Conservation (phyloP, 2,797 vertebrate species). For the Allobates femoralis region DNA sequence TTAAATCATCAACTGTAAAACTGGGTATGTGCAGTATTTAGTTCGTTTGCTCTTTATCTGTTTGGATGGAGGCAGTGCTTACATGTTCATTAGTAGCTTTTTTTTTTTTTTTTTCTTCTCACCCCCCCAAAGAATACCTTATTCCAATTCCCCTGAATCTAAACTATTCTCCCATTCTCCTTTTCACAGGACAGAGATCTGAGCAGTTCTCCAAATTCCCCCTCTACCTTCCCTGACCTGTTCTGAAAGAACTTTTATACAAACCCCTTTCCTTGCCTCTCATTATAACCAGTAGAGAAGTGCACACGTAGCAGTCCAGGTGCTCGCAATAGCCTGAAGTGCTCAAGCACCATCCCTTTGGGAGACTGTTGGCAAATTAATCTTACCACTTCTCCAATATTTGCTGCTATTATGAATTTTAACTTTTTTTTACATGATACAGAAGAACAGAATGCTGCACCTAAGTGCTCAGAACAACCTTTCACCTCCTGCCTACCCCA, state of each 20-base stretch:
- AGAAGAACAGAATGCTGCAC: conserved; percentile 29
- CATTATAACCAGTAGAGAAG: conserved; percentile 61
- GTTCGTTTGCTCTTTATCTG: background rate
- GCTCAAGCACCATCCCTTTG: background rate
- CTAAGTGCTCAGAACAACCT: conserved; percentile 21
- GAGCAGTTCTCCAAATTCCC: conserved; percentile 76
- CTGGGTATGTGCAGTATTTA: conserved; percentile 6
- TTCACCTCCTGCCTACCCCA: conserved; percentile 41
- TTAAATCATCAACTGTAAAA: background rate
- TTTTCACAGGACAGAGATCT: conserved; percentile 78
- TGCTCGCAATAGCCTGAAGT: background rate
- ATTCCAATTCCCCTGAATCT: conserved; percentile 42
- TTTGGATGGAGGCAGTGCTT: conserved; percentile 9
- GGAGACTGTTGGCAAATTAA: background rate
- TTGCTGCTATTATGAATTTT: conserved; percentile 44
- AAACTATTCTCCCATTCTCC: conserved; percentile 75
- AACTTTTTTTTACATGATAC: conserved; percentile 62
- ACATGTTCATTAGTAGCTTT: conserved; percentile 32
- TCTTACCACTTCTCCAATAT: background rate
- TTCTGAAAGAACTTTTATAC: conserved; percentile 2
- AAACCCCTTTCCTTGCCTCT: background rate
- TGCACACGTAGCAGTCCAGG: conserved; percentile 46
- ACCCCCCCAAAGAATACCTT: conserved; percentile 11
- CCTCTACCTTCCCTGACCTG: conserved; percentile 65
- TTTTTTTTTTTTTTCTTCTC: background rate